Conservation (phyloP, 1,140 invertebrate genomes). For the Hylaeus anthracinus region DNA sequence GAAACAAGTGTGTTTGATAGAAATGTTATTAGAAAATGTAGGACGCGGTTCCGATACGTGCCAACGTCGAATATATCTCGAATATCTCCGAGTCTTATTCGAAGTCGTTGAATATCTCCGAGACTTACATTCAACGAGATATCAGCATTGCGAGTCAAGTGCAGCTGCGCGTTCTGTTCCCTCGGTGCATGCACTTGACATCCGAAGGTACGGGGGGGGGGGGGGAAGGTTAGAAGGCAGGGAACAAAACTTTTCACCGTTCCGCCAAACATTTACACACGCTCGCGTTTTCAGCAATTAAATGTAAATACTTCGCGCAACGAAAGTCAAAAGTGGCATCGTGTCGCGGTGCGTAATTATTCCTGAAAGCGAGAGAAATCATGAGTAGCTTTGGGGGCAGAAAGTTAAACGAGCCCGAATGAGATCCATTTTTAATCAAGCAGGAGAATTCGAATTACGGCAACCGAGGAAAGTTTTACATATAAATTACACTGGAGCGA, state of each 20-base stretch:
- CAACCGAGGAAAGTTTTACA: neutral
- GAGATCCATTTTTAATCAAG: too few relatives aligned
- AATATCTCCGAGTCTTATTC: constrained; percentile 57
- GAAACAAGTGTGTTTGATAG: constrained; percentile 42
- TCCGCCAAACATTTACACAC: neutral
- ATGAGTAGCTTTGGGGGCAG: too few relatives aligned
- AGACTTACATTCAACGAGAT: constrained; percentile 59
- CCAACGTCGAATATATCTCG: constrained; percentile 49
- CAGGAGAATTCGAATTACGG: neutral
- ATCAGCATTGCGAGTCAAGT: constrained; percentile 53
- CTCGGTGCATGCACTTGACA: constrained; percentile 46
- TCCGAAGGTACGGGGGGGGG: constrained; percentile 3
- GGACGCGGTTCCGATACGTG: constrained; percentile 45
- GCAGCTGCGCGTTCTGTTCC: constrained; percentile 54
- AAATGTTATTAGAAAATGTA: constrained; percentile 41
- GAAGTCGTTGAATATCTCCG: constrained; percentile 46
- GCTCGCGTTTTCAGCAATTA: neutral
- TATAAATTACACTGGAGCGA: rapidly evolving
- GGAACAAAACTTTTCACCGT: constrained; percentile 11
- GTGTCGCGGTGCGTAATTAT: neutral
- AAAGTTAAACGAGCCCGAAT: too few relatives aligned
- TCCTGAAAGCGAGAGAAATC: neutral
- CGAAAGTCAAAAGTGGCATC: neutral
- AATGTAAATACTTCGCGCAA: neutral
- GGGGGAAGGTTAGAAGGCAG: constrained; percentile 40